Conservation (phyloP, 2,888 invertebrate genomes). For the Tortricodes alternella region DNA sequence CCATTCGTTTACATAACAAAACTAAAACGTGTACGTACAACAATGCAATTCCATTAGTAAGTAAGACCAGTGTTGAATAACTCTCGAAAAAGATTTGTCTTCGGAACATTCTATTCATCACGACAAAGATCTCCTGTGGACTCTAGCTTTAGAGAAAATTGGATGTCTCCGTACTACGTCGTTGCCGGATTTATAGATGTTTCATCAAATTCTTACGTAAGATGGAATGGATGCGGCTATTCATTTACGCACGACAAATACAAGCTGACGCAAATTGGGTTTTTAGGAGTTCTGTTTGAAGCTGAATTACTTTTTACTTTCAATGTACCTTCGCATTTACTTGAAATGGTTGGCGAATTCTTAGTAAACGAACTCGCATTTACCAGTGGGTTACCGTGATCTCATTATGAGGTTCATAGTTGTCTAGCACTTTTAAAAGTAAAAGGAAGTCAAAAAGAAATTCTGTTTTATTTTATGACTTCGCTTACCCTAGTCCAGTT, state of each 20-base stretch:
- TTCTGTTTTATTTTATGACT: too few species aligned
- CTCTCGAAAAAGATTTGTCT: constrained; percentile 70
- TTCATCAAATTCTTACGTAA: constrained; percentile 41
- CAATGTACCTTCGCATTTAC: too few species aligned
- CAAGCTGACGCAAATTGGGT: not conserved
- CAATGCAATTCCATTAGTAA: constrained; percentile 30
- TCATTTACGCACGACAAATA: not conserved
- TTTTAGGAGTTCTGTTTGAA: not conserved
- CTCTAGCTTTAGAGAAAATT: constrained; percentile 77
- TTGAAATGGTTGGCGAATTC: too few species aligned
- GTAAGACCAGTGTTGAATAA: constrained; percentile 52
- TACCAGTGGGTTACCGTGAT: too few species aligned
- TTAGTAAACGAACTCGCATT: too few species aligned
- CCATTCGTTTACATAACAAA: too few species aligned
- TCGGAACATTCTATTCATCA: constrained; percentile 70
- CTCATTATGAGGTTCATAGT: too few species aligned
- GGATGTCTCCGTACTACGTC: constrained; percentile 70
- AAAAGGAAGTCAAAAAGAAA: too few species aligned
- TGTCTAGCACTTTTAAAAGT: too few species aligned
- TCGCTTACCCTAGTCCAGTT: too few species aligned
- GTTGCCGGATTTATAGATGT: constrained; percentile 70
- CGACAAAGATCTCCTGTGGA: constrained; percentile 72
- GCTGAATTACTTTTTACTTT: too few species aligned
- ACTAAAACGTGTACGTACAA: not conserved
- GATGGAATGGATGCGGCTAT: constrained; percentile 39